A percentile compares a stretch with the other conserved stretches of the same genome.
Conservation (phyloP, 2,888 invertebrate genomes). For the Ligdia adustata region DNA sequence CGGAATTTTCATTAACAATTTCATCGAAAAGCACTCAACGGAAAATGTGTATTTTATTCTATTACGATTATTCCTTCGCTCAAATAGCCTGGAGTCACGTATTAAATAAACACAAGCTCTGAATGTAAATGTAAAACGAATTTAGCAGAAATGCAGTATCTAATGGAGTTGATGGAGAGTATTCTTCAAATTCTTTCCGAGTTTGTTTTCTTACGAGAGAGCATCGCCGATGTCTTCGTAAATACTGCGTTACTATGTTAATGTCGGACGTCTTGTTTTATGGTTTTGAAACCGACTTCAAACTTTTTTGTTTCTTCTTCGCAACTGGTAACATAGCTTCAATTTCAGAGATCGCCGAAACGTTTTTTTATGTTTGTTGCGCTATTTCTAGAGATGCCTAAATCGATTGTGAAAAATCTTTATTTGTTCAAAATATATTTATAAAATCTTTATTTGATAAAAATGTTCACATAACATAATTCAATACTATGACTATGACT, state of each 20-base stretch:
- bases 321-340: too few relatives aligned
- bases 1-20: too few relatives aligned
- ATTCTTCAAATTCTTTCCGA: slow-evolving; percentile 40
- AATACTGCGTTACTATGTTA: slow-evolving; percentile 13
- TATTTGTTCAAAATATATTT: too few relatives aligned
- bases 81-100: slow-evolving; percentile 45
- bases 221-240: slow-evolving; percentile 25
- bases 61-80: slow-evolving; percentile 39
- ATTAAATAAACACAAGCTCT: slow-evolving; percentile 58
- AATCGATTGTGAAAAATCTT: too few relatives aligned
- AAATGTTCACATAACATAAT: too few relatives aligned
- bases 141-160: slow-evolving; percentile 56
- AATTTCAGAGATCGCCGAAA: too few relatives aligned
- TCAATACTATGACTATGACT: too few relatives aligned
- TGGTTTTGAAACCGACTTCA: slow-evolving; percentile 1
- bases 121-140: slow-evolving; percentile 58
- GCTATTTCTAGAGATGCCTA: too few relatives aligned
- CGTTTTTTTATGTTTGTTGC: too few relatives aligned
- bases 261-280: slow-evolving; percentile 45
- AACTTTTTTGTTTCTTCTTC: too few relatives aligned
- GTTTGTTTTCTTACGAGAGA: slow-evolving; percentile 31
- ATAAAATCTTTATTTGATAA: too few relatives aligned
- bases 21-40: slow-evolving; percentile 33
- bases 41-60: slow-evolving; percentile 32
- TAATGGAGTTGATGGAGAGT: slow-evolving; percentile 41